Evolutionary conservation across 2,888 invertebrate genomes (phyloP).

Genomic region (Buathra laborator): DNA sequence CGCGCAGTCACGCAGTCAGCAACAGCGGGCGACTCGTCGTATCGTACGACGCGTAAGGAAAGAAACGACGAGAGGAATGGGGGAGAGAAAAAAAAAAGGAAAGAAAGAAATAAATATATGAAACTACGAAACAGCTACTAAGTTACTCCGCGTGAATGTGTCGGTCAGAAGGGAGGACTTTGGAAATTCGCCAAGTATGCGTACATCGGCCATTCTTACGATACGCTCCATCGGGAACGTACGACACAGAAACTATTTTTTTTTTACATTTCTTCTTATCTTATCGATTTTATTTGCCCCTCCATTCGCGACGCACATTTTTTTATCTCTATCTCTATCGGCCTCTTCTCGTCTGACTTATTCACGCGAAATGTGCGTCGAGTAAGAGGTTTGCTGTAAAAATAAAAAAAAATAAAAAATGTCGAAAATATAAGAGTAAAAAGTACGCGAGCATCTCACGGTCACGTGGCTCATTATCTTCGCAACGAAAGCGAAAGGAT

Average conservation of each 20-base stretch:
- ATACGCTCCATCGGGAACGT: not conserved
- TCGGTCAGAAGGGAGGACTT: not conserved
- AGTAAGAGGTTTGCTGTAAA: not conserved
- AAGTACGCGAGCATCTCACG: not conserved
- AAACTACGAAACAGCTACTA: not conserved
- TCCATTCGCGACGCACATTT: not conserved
- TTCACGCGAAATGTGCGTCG: not conserved
- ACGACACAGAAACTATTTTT: conserved; percentile 6
- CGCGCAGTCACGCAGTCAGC: not conserved
- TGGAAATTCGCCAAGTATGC: conserved; percentile 53
- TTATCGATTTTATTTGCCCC: conserved; percentile 33
- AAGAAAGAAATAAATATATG: not conserved
- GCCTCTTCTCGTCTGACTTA: not conserved
- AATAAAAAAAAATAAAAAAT: not conserved
- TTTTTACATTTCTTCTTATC: conserved; percentile 2
- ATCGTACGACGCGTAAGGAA: conserved; percentile 16
- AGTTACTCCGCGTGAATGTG: not conserved
- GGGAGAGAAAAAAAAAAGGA: conserved; percentile 6
- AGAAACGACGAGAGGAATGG: not conserved
- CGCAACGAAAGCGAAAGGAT: not conserved
- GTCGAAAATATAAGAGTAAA: not conserved
- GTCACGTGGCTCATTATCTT: conserved; percentile 15
- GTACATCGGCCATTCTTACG: conserved; percentile 39
- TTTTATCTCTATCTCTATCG: conserved; percentile 1
- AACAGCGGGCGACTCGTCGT: not conserved